Base-by-base conservation (phyloP, 2,888 invertebrate species). In the Leptinotarsa tumamoca region DNA sequence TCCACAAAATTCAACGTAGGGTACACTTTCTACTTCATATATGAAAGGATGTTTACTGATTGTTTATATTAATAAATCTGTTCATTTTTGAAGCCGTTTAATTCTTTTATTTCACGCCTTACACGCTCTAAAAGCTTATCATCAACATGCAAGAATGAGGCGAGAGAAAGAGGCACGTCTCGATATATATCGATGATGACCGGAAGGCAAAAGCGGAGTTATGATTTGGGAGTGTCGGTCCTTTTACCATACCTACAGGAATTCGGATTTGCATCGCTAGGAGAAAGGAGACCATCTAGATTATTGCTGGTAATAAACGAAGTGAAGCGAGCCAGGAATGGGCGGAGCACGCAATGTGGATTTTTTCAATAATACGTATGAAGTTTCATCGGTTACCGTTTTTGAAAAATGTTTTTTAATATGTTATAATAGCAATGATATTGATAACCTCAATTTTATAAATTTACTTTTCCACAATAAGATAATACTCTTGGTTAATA, bases 171-270 rank as follows among this genome's bases (percentile, higher is more conserved):
- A 14, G 13, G 21, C 33, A 33, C 33, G 27, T 33, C 63, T 63
- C 3, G 58, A 58, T 58, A 14, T 21, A 58, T 58, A 63, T 63
- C 63, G n/a, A 17, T 63, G 10, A 63, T 63, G 33, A 63, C 63
- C 63, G 5, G 33, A 13, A 63, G 27, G 63, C 15, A 63, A 4
- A 21, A 33, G 4, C 27, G n/a, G 33, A 27, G 15, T 33, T 63
- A 63, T 17, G 63, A 63, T 63, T 63, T 63, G 18, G 63, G 63
- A 17, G 63, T 63, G 63, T 27, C 63, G 33, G 15, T 17, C 63
- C 17, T 63, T 63, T 33, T 33, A 33, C 5, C 63, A 15, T 21
- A 33, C 27, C 27, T 27, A 58, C 17, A 33, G 63, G 63, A 63
- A 63, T 63, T 63, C 27, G 15, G 33, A 63, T 63, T 63, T 63